Evolutionary conservation across 2,113 vertebrate genomes (phyloP).

Genomic region (Phyllopteryx taeniolatus): DNA sequence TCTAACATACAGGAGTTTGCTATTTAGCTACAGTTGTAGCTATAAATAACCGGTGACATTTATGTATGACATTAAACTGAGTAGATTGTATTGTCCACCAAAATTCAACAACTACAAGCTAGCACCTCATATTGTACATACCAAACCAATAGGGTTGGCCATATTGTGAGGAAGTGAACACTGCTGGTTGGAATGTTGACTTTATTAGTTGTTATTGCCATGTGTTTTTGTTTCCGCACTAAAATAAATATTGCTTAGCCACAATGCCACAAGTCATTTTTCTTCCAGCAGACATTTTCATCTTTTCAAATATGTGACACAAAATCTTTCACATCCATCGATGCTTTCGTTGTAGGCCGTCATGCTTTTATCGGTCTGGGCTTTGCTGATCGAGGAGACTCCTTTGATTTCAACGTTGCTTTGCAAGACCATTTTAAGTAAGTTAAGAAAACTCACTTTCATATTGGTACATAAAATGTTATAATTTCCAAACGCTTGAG

Average conservation of each 20-base stretch:
- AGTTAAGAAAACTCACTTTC: slow-evolving; percentile 53
- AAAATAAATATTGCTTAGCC: background rate
- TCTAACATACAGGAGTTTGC: background rate
- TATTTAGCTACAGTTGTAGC: background rate
- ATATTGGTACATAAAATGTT: background rate
- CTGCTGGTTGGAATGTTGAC: background rate
- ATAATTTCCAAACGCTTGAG: too few relatives aligned
- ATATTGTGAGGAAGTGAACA: background rate
- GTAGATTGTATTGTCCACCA: background rate
- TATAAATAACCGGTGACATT: too few relatives aligned
- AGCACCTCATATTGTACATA: background rate
- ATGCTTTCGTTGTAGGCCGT: slow-evolving; percentile 74
- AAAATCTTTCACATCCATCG: background rate
- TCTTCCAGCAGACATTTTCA: background rate
- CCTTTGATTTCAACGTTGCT: slow-evolving; percentile 96
- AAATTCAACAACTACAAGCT: background rate
- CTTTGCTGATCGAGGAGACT: slow-evolving; percentile 91
- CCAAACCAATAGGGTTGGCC: background rate
- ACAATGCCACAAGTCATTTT: background rate
- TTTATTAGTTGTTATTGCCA: background rate
- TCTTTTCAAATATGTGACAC: background rate
- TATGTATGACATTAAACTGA: background rate
- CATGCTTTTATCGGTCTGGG: slow-evolving; percentile 93
- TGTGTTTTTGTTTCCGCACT: background rate
- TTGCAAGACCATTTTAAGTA: slow-evolving; percentile 98